Evolutionary conservation across 2,888 invertebrate genomes (phyloP), one percentile per base, ranked within the genome.

Genomic region (Rhamphomyia laevipes): DNA sequence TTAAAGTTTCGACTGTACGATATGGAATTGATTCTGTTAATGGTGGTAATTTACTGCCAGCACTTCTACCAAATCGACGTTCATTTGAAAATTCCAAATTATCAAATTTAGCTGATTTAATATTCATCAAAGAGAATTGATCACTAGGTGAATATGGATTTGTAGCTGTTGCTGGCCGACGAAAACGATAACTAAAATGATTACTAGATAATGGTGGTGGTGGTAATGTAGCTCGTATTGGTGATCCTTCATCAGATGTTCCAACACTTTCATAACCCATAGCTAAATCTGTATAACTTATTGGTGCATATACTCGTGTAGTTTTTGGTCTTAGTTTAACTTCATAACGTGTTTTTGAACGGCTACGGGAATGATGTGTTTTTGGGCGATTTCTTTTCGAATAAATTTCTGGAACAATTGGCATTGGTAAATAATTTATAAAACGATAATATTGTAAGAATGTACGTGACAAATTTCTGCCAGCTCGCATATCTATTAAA

Each of bases 391-490:
- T 61, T 13, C 65, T 61, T 46, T 65, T 65, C 30, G 62, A 59
- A n/a, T 63, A 57, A 37, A 74, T 56, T 56, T 75, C 73, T 2
- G 65, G 58, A 2, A 70, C 64, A 46, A 73, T 55, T 43, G 72
- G 70, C 16, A 72, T 63, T 1, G 81, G 77, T 52, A 85, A 76
- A 45, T 82, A 75, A 45, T 86, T 86, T 30, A 78, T 81, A 51
- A 82, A 77, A 58, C 82, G 80, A 71, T 89, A 90, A 68, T 88
- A 90, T 65, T 89, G 87, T 48, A 86, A 70, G 61, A 87, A 79
- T 2, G 87, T 83, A 42, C 83, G 74, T 1, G 81, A 81, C 53
- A 90, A 68, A 66, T 87, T 88, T 52, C 87, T 74, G 1, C 88
- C 88, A 43, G 86, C 76, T 52, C 84, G 77, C 70, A 82, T 82